phyloP scores from a whole-genome alignment of 2,888 invertebrate species.

The Petrophora chlorosata region DNA sequence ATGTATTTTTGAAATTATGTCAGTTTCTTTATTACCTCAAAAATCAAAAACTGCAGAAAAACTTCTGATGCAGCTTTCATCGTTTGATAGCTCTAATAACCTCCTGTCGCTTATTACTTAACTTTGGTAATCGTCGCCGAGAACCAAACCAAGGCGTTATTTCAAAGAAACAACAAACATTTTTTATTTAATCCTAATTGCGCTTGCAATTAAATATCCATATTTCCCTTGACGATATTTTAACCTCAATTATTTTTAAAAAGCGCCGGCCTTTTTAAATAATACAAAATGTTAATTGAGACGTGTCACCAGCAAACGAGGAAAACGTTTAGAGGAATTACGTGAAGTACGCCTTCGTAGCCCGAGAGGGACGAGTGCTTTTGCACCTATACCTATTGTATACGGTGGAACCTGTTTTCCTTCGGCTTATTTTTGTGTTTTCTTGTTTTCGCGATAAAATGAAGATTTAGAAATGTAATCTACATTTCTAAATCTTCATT shows the following conservation, averaged over 20 bases:
- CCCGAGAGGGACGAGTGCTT: neutral
- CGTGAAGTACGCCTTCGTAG: neutral
- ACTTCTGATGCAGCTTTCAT: no score
- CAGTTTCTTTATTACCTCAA: no score
- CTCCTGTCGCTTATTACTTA: no score
- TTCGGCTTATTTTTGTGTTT: neutral
- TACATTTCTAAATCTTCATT: no score
- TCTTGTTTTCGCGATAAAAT: no score
- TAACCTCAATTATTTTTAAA: neutral
- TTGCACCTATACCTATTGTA: neutral
- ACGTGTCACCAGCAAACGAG: conserved; percentile 20
- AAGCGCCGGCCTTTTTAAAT: conserved; percentile 3
- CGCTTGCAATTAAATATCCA: neutral
- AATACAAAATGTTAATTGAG: conserved; percentile 17
- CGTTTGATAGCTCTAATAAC: no score
- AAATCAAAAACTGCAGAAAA: no score
- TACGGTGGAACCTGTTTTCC: neutral
- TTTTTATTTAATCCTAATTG: no score
- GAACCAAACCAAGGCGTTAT: no score
- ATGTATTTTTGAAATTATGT: no score
- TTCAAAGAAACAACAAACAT: neutral
- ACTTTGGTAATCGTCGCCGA: no score
- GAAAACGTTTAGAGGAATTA: conserved; percentile 13
- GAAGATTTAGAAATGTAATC: no score
- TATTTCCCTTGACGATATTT: neutral